Conservation (phyloP, 2,797 vertebrate species). For the Salmo trutta region DNA sequence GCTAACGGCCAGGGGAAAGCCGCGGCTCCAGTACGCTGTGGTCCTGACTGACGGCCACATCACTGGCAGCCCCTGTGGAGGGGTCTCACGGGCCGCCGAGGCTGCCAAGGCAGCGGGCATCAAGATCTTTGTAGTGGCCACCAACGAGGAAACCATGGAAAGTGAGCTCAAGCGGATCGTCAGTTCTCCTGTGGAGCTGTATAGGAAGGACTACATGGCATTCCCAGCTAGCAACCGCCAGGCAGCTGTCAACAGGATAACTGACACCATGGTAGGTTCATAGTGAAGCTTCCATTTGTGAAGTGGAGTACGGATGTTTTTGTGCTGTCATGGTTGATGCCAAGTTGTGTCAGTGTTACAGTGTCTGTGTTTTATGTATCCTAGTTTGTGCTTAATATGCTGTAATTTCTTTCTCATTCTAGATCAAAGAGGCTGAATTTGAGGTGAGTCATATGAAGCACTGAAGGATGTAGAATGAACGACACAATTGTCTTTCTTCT, state of each 20-base stretch:
- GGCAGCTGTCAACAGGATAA: constrained; percentile 29
- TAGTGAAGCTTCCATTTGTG: not conserved
- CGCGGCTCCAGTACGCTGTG: constrained; percentile 35
- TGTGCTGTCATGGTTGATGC: not conserved
- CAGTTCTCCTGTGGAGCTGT: constrained; percentile 38
- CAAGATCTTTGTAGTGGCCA: constrained; percentile 47
- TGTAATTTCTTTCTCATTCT: constrained; percentile 15
- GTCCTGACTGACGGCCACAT: constrained; percentile 43
- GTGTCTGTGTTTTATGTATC: no score
- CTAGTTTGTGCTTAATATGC: not conserved
- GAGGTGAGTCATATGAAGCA: constrained; percentile 27
- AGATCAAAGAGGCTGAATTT: constrained; percentile 41
- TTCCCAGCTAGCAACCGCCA: constrained; percentile 21
- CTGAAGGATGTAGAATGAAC: not conserved
- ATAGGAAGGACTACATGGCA: constrained; percentile 35
- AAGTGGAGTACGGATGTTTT: not conserved
- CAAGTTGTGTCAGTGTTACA: not conserved
- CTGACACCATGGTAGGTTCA: constrained; percentile 39
- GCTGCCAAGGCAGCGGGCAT: constrained; percentile 32
- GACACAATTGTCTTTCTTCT: not conserved
- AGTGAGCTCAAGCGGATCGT: constrained; percentile 35
- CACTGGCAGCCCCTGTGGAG: constrained; percentile 45
- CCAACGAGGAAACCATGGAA: constrained; percentile 26
- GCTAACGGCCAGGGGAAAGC: not conserved
- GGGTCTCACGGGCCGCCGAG: constrained; percentile 37